Evolutionary conservation across 2,797 vertebrate species (phyloP).

Genomic region (Arrhamphus sclerolepis): DNA sequence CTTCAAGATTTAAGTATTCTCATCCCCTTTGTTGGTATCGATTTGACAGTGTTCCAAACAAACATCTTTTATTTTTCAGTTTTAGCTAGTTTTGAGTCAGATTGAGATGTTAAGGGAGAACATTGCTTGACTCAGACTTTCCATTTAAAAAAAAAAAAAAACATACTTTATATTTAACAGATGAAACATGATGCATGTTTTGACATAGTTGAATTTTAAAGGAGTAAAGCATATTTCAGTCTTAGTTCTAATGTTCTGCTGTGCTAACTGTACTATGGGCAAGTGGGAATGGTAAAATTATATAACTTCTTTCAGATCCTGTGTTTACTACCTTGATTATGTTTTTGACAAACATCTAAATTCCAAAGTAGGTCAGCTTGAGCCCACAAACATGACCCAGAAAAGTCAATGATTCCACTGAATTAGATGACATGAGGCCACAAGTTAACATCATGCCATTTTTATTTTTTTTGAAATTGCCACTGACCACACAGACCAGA

Average conservation of each 20-base stretch:
- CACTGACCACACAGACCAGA: constrained; percentile 54
- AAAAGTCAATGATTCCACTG: constrained; percentile 6
- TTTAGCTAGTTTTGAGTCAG: constrained; percentile 36
- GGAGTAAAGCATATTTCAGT: too few relatives aligned
- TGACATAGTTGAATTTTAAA: neutral
- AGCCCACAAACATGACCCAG: constrained; percentile 11
- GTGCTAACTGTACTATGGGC: neutral
- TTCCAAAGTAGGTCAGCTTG: constrained; percentile 39
- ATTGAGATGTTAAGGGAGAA: constrained; percentile 27
- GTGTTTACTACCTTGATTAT: neutral
- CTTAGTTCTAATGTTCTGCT: neutral
- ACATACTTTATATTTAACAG: constrained; percentile 1
- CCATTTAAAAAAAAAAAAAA: too few relatives aligned
- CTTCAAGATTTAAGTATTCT: too few relatives aligned
- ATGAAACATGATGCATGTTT: neutral
- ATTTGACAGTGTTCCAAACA: too few relatives aligned
- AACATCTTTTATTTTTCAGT: neutral
- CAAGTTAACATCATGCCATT: constrained; percentile 34
- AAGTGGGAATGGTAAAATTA: neutral
- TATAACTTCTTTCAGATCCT: neutral
- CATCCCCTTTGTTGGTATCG: too few relatives aligned
- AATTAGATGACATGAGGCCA: constrained; percentile 20
- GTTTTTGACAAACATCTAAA: neutral
- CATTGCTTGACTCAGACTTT: constrained; percentile 20
- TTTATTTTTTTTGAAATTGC: constrained; percentile 53